Evolutionary conservation across 2,113 vertebrate species (phyloP).

Genomic region (Poicephalus gulielmi): DNA sequence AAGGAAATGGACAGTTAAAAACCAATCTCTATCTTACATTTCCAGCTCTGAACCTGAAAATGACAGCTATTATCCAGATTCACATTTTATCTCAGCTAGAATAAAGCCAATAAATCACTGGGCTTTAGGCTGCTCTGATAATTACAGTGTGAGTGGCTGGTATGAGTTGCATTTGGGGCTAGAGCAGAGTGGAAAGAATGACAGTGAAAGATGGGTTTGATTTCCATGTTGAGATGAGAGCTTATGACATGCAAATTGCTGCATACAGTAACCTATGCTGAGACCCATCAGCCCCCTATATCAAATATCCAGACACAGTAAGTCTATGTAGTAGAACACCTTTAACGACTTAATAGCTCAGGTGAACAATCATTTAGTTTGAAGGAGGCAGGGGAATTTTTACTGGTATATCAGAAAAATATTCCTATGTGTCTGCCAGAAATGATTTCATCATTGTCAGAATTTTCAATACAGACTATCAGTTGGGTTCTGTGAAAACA

Average conservation of each 20-base stretch:
- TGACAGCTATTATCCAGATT: conserved; percentile 81
- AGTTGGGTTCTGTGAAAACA: neutral
- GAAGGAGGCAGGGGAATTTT: neutral
- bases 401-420: neutral
- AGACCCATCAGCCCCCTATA: neutral
- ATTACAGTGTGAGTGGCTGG: conserved; percentile 69
- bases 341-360: neutral
- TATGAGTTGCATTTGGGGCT: conserved; percentile 24
- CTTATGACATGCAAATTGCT: conserved; percentile 47
- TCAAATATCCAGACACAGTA: neutral
- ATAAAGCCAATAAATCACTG: conserved; percentile 80
- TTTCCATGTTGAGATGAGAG: conserved; percentile 52
- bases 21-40: conserved; percentile 77
- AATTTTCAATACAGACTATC: neutral
- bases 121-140: conserved; percentile 71
- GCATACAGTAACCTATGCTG: neutral
- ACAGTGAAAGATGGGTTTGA: conserved; percentile 76
- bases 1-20: conserved; percentile 65
- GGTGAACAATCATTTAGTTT: neutral
- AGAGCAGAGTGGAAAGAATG: conserved; percentile 48
- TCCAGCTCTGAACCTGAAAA: conserved; percentile 74
- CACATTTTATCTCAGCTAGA: conserved; percentile 78
- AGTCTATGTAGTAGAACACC: neutral
- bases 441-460: neutral
- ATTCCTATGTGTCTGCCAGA: neutral